phyloP scores from a whole-genome alignment of 2,888 invertebrate species.

The Xylota segnis region DNA sequence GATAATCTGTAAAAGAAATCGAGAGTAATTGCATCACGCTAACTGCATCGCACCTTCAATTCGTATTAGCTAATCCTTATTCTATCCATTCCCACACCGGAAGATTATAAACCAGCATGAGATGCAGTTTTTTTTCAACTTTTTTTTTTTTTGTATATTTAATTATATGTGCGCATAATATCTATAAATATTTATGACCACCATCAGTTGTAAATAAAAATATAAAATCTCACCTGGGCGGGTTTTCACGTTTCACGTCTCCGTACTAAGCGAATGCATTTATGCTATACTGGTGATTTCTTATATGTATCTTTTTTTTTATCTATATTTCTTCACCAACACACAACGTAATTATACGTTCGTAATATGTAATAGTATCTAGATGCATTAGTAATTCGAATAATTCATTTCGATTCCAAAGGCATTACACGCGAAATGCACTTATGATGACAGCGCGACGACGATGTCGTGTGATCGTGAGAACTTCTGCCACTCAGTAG shows the following conservation, averaged over 20 bases:
- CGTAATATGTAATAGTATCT: constrained; percentile 71
- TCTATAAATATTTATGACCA: constrained; percentile 76
- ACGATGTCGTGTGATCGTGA: constrained; percentile 73
- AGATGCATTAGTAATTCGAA: constrained; percentile 74
- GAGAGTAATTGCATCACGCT: constrained; percentile 56
- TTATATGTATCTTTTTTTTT: constrained; percentile 17
- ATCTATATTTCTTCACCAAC: constrained; percentile 51
- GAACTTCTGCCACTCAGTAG: constrained; percentile 60
- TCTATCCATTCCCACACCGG: constrained; percentile 71
- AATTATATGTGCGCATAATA: constrained; percentile 69
- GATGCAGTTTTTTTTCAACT: constrained; percentile 43
- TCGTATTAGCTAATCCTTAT: constrained; percentile 64
- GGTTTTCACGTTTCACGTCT: constrained; percentile 64
- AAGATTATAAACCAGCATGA: constrained; percentile 56
- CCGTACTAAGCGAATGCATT: constrained; percentile 57
- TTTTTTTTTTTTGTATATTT: constrained; percentile 29
- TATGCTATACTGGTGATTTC: constrained; percentile 52
- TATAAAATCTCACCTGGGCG: constrained; percentile 66
- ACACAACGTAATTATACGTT: constrained; percentile 68
- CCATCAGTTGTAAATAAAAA: constrained; percentile 61
- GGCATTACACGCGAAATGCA: constrained; percentile 73
- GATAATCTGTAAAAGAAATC: constrained; percentile 35
- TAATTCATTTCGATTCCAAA: constrained; percentile 73
- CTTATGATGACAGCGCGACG: constrained; percentile 64
- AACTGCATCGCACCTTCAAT: constrained; percentile 43